Evolutionary conservation across 2,888 invertebrate genomes (phyloP), one percentile per base, ranked within the genome.

Genomic region (Globia sparganii): DNA sequence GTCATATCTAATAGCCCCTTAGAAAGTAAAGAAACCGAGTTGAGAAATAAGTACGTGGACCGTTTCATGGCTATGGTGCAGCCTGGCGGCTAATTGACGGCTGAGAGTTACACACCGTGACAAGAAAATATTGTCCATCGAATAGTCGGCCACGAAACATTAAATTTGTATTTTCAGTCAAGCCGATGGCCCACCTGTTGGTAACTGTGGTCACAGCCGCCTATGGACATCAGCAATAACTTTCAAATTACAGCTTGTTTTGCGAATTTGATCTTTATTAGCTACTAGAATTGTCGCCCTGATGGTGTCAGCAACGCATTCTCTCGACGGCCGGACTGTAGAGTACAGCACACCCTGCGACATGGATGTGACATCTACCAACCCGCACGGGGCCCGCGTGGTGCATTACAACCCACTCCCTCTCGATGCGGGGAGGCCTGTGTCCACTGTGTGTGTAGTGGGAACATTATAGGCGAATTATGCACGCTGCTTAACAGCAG

Each of bases 11-110:
- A 78, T 77, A 76, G 6, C 53, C 40, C 13, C 68, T n/a, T 78
- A 75, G 86, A 87, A 88, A 87, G 89, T 78, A 80, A 78, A 88
- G 84, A 86, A 83, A 86, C 68, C 46, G 65, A 62, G 77, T 89
- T 87, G 77, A 74, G 81, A 81, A 89, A 87, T 80, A 72, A 72
- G 67, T 59, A 76, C 65, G 59, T 43, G 34, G 15, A n/a, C 71
- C 37, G 65, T 67, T 71, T 64, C 85, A 72, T 84, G 67, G 80
- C 65, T 81, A 78, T 75, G 76, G 77, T 76, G 74, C 71, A 75
- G 87, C 58, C 75, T 74, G 69, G 70, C 61, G 49, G 28, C 70
- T 89, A 89, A 87, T 85, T 89, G 72, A 59, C 31, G 81, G 31
- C 75, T 34, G 49, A 61, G 61, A 81, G 28, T 58, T 76, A 80